Base-by-base conservation (phyloP, 2,888 invertebrate genomes). In the Hypena proboscidalis region DNA sequence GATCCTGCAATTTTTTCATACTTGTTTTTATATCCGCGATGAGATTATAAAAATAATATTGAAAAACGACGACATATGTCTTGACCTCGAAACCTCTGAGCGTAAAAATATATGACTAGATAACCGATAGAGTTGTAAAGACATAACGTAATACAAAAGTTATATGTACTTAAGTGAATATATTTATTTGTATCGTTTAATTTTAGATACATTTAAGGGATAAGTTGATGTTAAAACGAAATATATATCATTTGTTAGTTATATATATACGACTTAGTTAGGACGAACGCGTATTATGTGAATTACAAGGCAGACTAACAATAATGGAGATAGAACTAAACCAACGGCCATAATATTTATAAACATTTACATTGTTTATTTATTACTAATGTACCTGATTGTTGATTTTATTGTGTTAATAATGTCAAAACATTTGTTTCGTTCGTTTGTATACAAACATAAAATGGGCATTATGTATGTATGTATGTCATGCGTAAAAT, bases 341-440 rank as follows among this genome's bases (percentile, higher is more conserved):
- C 17, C 9, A 56, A 54, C 50, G 62, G 62, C 62, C 41, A 40
- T 63, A 63, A 64, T 44, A 7, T 10, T 41, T 41, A 38, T 46
- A 43, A 45, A 38, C 21, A 33, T 44, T 45, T 44, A 36, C 27
- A 10, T 15, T 43, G 39, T 37, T 5, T 47, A 53, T 41, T 43
- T 41, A 41, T 44, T 25, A 53, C 44, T 33, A 41, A 46, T 39
- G 63, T 64, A 64, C 63, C 65, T 64, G 63, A 64, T 57, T 49
- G 56, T 65, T 64, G 53, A 29, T 41, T 48, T 63, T 46, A 6
- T 9, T 57, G 44, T 44, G 26, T 52, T 50, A 40, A 43, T 57
- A 6, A 48, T 32, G 41, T 45, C 41, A 36, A 35, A 31, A 25
- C 26, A 45, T 58, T 49, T 33, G 21, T 38, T 57, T 53, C 23